These are phyloP conservation scores for Neopipo cinnamomea DNA, from an alignment of 2,113 vertebrate species.

Conservation along the genomic window DNA sequence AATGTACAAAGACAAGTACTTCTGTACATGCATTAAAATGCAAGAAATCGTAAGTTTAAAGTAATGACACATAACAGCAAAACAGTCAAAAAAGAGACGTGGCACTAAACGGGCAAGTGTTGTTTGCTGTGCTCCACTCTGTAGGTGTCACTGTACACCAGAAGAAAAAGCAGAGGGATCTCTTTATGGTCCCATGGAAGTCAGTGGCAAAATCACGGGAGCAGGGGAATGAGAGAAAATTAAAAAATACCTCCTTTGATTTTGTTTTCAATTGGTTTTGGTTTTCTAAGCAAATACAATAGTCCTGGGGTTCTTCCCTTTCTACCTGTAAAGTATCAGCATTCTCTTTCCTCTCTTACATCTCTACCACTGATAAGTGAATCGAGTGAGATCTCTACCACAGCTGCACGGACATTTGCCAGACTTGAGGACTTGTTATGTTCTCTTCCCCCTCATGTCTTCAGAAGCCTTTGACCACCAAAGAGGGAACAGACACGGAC, in stretches of 20 bases:
- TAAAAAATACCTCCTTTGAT: no score
- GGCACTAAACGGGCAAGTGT: background rate
- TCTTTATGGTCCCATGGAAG: background rate
- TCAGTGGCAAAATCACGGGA: background rate
- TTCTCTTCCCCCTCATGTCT: background rate
- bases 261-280: background rate
- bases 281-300: background rate
- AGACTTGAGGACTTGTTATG: background rate
- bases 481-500: rapidly evolving
- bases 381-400: background rate
- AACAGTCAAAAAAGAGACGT: background rate
- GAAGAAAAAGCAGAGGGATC: background rate
- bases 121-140: background rate
- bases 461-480: background rate
- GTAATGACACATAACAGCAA: background rate
- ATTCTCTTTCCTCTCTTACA: background rate
- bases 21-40: background rate
- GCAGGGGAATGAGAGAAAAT: background rate
- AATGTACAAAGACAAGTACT: background rate
- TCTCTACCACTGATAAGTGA: background rate
- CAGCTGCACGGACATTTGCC: background rate
- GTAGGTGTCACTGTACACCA: conserved; percentile 60
- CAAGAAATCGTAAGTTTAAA: background rate
- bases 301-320: background rate
- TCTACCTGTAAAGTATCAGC: background rate